Percentiles rank a stretch among this genome's conserved stretches.
Evolutionary conservation across 2,888 invertebrate genomes (phyloP).

Genomic region (Deroplatys truncata): DNA sequence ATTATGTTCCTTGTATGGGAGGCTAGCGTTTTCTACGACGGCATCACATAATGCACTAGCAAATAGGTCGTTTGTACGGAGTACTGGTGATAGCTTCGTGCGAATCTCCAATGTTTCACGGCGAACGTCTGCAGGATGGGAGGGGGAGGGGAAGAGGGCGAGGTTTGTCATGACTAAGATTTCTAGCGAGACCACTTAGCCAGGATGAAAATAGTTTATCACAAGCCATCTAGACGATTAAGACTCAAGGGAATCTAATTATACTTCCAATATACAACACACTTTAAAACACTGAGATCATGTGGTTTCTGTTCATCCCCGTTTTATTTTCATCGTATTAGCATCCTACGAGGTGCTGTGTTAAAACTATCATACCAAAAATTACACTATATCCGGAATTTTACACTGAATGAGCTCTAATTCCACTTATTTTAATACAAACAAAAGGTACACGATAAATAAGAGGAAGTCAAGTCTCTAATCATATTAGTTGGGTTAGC

Average conservation of each 20-base stretch:
- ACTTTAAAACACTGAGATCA: not conserved
- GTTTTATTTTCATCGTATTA: too few species aligned
- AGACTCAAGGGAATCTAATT: not conserved
- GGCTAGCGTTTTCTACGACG: not conserved
- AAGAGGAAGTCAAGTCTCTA: too few species aligned
- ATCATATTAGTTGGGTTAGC: too few species aligned
- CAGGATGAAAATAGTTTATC: not conserved
- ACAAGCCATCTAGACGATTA: not conserved
- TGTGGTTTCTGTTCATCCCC: too few species aligned
- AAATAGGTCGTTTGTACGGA: slow-evolving; percentile 24
- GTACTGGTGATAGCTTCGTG: slow-evolving; percentile 26
- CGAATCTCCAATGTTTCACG: slow-evolving; percentile 21
- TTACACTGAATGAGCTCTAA: too few species aligned
- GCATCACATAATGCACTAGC: slow-evolving; percentile 17
- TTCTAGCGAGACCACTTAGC: not conserved
- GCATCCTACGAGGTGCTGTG: too few species aligned
- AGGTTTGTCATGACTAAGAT: not conserved
- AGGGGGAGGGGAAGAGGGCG: not conserved
- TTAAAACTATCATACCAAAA: too few species aligned
- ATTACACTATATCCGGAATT: too few species aligned
- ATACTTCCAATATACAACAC: not conserved
- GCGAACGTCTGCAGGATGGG: not conserved
- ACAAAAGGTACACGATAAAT: too few species aligned
- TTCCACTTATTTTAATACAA: too few species aligned
- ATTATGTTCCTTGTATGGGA: not conserved